phyloP scores from a whole-genome alignment of 2,797 vertebrate genomes.

The Calcarius lapponicus region DNA sequence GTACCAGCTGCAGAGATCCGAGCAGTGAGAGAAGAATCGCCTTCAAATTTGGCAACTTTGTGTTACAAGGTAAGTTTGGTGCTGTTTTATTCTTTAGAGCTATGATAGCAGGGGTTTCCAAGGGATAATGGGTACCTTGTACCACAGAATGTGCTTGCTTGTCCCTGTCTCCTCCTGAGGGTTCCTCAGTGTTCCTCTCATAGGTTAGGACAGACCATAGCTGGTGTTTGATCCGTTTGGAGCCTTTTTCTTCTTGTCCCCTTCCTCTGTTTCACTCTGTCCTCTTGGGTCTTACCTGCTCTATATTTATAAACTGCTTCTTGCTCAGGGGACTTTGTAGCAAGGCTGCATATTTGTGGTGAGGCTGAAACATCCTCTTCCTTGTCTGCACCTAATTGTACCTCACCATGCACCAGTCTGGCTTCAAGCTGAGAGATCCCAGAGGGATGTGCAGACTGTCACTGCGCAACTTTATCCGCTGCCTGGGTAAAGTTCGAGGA shows the following conservation, averaged over 20 bases:
- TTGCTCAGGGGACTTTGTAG: not conserved
- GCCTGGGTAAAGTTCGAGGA: not conserved
- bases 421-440: not conserved
- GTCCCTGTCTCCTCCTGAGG: not conserved
- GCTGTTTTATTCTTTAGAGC: not conserved
- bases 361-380: not conserved
- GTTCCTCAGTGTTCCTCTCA: not conserved
- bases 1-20: slow-evolving; percentile 98
- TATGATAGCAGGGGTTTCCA: not conserved
- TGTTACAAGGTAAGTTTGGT: slow-evolving; percentile 90
- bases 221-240: not conserved
- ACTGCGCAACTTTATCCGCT: not conserved
- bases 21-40: slow-evolving; percentile 95
- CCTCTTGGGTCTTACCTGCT: not conserved
- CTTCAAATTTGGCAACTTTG: slow-evolving; percentile 95
- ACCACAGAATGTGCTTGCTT: not conserved
- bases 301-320: not conserved
- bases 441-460: not conserved
- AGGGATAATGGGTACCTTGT: not conserved
- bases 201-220: not conserved
- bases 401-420: not conserved
- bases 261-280: not conserved
- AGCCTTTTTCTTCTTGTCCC: not conserved
- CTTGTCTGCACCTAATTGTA: not conserved
- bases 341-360: not conserved